Conservation (phyloP, 2,797 vertebrate genomes). For the Delichon dasypus region DNA sequence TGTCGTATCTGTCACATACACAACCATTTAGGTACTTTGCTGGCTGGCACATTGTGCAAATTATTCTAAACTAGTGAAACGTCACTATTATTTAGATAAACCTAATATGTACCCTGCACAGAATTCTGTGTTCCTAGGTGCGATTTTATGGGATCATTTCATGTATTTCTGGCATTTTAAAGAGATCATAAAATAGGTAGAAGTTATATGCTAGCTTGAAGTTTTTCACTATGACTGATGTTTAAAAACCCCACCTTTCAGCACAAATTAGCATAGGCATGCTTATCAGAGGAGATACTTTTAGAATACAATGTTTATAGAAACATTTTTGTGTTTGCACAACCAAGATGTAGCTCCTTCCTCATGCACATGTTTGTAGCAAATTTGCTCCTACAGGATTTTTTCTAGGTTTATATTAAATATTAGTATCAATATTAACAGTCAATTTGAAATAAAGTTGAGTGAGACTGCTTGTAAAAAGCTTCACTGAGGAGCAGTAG, state of each 20-base stretch:
- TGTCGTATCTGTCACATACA: not conserved
- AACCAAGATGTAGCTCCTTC: not conserved
- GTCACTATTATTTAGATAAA: not conserved
- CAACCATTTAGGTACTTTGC: not conserved
- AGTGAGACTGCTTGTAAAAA: not conserved
- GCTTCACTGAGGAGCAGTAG: not conserved
- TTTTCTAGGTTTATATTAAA: not conserved
- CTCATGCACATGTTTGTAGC: not conserved
- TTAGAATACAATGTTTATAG: not conserved
- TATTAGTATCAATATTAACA: not conserved
- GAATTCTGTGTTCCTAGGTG: not conserved
- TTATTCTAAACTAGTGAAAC: not conserved
- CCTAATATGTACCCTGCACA: not conserved
- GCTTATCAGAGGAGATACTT: not conserved
- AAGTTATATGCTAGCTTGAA: not conserved
- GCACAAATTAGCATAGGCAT: not conserved
- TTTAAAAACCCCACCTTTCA: rapidly evolving
- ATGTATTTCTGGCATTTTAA: not conserved
- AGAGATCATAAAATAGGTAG: not conserved
- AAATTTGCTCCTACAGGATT: not conserved
- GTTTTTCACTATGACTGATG: not conserved
- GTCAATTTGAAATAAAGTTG: not conserved
- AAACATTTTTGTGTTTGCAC: not conserved
- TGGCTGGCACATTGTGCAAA: not conserved
- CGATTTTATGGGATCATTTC: not conserved